phyloP scores from a whole-genome alignment of 2,113 vertebrate genomes.

The Psilopsiagon aymara region DNA sequence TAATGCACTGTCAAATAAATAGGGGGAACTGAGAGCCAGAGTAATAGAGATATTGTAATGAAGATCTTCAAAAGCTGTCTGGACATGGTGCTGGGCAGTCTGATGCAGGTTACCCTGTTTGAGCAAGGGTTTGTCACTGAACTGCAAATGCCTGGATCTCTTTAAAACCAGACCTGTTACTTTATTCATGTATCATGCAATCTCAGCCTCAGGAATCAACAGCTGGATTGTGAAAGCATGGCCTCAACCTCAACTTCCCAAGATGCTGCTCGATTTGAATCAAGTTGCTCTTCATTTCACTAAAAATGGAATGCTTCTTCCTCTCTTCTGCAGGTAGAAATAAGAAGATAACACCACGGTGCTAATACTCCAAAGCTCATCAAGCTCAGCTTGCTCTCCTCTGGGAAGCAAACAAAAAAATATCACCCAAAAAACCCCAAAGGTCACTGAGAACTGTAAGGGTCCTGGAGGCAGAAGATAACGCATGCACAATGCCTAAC shows the following conservation, averaged over 20 bases:
- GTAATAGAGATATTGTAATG: neutral
- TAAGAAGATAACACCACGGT: neutral
- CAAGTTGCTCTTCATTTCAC: neutral
- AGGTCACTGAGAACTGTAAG: neutral
- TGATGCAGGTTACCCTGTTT: neutral
- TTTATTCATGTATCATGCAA: neutral
- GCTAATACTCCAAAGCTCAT: neutral
- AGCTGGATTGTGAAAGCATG: neutral
- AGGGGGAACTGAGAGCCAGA: neutral
- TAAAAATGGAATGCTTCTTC: neutral
- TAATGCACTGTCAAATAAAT: neutral
- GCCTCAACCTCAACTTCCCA: neutral
- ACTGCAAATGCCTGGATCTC: neutral
- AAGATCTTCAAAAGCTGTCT: neutral
- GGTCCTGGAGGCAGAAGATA: neutral
- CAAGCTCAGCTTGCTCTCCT: neutral
- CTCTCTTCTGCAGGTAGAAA: neutral
- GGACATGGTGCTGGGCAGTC: neutral
- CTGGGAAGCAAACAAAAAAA: neutral
- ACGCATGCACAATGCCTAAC: rapidly evolving
- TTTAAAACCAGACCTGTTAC: neutral
- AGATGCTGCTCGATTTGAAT: neutral
- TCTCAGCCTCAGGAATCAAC: neutral
- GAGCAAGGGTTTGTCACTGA: neutral
- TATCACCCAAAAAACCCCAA: neutral